Base-by-base conservation (phyloP, 2,113 vertebrate species). In the Oceanodroma tethys region DNA sequence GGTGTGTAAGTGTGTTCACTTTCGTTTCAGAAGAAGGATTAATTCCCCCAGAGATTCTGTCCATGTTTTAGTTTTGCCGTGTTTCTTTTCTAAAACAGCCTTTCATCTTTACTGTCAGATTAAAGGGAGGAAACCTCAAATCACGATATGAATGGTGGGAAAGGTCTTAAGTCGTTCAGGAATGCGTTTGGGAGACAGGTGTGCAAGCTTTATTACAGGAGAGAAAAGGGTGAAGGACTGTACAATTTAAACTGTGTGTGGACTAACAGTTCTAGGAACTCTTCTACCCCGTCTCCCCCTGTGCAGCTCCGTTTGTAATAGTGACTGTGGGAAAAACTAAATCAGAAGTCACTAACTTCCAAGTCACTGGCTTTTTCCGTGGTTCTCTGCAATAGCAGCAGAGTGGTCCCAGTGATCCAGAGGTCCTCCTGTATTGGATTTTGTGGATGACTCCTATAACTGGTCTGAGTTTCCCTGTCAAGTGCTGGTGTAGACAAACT, bases 71-170 rank as follows among this genome's bases (percentile, higher is more conserved):
- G 23, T 73, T 90, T 78, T 86, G 50, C 42, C 7, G 13, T 29
- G 36, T 78, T 95, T 66, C 81, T 91, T 89, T 90, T 81, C 73
- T 87, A 32, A 84, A 83, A 73, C 0, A 73, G 59, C 55, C 52
- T 96, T 90, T 94, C 48, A 75, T 88, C 90, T 92, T 90, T 52
- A n/a, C 62, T 88, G 86, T 88, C 53, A 68, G 53, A 65, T 52
- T 86, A 72, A 86, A 95, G 67, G 82, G 70, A 79, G 62, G 79
- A 95, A 86, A 56, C 66, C 71, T 92, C 62, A 82, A 75, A 66
- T 96, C 75, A 74, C 36, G 62, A 18, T 73, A 36, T 80, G 75
- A 92, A 88, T 66, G 20, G 22, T 81, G 75, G 53, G 86, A 96
- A 92, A 92, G 59, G 82, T 66, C 40, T 67, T 36, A 20, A 83